Base-by-base conservation (phyloP, 2,888 invertebrate species). In the Rhagophthalmus giganteus region DNA sequence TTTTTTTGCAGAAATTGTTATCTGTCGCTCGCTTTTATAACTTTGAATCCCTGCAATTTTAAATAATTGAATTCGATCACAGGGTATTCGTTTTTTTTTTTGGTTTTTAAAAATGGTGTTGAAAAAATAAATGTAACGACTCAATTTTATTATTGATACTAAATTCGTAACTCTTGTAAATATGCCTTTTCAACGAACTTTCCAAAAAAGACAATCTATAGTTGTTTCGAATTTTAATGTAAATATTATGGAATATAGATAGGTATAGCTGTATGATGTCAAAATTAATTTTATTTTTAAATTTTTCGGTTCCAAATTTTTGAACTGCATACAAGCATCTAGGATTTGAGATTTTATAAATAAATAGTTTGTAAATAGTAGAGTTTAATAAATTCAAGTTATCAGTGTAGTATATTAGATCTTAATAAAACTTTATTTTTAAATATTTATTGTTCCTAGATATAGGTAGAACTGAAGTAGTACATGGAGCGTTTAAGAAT, bases 251-350 rank as follows among this genome's bases (percentile, higher is more conserved):
- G 20, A 20, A 20, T 53, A 28, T 51, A 54, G 54, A 39, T 40
- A 47, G 53, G n/a, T n/a, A n/a, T n/a, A n/a, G n/a, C n/a, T 54
- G 45, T 54, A 51, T 55, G 55, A 51, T 56, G 55, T 46, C 54
- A 47, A 47, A 41, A 57, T 55, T 57, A 55, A 58, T 57, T 59
- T 58, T 45, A n/a, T n/a, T 51, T 47, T 55, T 60, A 55, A 41
- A 54, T 46, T 47, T 57, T 61, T 42, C 56, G 54, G 59, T 53
- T 62, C 55, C 37, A 51, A 58, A 55, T 60, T 66, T 66, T 64
- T 60, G 59, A 66, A 71, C 69, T 73, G 72, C 73, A 73, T 71
- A 44, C 67, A 66, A 65, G 73, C 73, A 70, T 67, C 63, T 70
- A 71, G 73, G 72, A 72, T 73, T 72, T 72, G 72, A 68, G 57